Evolutionary conservation across 1,140 invertebrate species (phyloP).

Genomic region (Gonatopus flavifemur): DNA sequence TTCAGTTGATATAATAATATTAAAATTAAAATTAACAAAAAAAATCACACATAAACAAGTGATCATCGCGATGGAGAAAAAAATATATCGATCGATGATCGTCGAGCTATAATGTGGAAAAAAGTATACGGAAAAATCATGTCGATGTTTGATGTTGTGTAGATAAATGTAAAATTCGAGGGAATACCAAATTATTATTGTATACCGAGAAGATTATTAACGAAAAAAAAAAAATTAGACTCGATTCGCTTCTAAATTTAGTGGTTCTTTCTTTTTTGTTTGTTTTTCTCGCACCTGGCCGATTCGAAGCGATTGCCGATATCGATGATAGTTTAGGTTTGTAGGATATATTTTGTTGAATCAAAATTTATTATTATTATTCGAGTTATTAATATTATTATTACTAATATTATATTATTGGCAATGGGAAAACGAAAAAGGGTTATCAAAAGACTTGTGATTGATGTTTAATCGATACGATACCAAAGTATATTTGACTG

Average conservation of each 20-base stretch:
- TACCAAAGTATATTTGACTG: conserved; percentile 32
- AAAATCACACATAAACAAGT: neutral
- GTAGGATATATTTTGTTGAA: no score
- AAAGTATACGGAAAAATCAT: conserved; percentile 51
- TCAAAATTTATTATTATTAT: neutral
- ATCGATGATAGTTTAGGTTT: no score
- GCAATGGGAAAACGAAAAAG: no score
- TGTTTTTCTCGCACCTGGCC: conserved; percentile 13
- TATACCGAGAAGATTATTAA: conserved; percentile 18
- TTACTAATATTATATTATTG: no score
- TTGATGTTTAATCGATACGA: conserved; percentile 22
- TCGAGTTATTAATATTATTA: neutral
- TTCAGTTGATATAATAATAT: conserved; percentile 52
- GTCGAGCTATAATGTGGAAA: conserved; percentile 10
- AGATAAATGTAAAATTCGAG: no score
- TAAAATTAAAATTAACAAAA: conserved; percentile 29
- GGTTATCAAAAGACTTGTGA: no score
- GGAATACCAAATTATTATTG: conserved; percentile 41
- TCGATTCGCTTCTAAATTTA: no score
- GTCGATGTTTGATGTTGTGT: conserved; percentile 49
- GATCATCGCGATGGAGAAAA: conserved; percentile 20
- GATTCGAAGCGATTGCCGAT: conserved; percentile 19
- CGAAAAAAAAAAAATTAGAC: no score
- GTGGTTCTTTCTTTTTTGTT: no score
- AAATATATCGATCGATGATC: no score